Evolutionary conservation across 2,113 vertebrate species (phyloP).

Genomic region (Etia nguti): DNA sequence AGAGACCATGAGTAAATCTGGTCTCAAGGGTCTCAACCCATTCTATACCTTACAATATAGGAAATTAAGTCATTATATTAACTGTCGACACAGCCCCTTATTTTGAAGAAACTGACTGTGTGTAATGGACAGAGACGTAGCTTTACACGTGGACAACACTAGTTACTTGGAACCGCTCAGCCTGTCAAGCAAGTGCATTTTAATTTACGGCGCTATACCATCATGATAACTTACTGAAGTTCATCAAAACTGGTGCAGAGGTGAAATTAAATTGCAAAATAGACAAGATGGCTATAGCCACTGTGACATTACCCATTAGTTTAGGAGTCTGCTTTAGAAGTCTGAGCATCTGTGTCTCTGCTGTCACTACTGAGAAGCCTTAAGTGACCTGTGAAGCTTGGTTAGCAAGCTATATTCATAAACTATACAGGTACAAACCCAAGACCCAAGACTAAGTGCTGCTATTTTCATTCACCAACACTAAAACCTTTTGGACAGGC

Average conservation of each 20-base stretch:
- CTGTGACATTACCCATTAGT: not conserved
- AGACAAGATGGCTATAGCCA: not conserved
- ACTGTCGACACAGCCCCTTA: not conserved
- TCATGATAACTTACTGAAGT: not conserved
- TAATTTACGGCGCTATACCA: rapidly evolving
- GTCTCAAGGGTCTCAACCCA: too few species aligned
- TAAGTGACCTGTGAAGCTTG: not conserved
- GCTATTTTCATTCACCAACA: not conserved
- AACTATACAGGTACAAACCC: not conserved
- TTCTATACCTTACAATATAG: not conserved
- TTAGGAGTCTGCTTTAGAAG: not conserved
- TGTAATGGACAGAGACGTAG: not conserved
- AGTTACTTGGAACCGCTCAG: rapidly evolving
- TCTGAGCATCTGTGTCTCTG: not conserved
- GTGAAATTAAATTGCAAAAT: not conserved
- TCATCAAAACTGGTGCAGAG: not conserved
- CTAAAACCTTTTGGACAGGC: not conserved
- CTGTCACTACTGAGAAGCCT: not conserved
- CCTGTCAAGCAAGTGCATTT: not conserved
- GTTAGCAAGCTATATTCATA: not conserved
- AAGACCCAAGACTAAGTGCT: not conserved
- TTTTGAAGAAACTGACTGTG: rapidly evolving
- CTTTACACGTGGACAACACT: not conserved
- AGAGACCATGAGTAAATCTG: not conserved
- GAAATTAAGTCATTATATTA: not conserved